These are phyloP conservation scores for Oscheius onirici DNA, from an alignment of 2,888 invertebrate genomes.

Conservation along the genomic window DNA sequence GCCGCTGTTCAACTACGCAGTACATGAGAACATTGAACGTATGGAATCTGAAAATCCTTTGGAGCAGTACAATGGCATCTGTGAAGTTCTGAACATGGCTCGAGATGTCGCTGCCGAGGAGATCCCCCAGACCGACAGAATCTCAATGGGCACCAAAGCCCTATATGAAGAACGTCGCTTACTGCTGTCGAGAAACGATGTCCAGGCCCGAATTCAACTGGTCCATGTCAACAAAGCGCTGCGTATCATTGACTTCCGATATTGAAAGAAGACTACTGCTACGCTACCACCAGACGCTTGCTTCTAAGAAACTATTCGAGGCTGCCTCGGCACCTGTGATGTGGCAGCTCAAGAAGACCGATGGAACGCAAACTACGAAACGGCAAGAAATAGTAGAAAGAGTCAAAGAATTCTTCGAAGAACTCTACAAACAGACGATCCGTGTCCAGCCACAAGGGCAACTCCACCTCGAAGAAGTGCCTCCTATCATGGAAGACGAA, in stretches of 20 bases:
- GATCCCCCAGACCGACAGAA: not conserved
- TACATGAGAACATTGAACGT: not conserved
- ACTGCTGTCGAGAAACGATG: no score
- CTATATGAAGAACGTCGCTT: not conserved
- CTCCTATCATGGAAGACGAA: no score
- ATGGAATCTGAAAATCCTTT: not conserved
- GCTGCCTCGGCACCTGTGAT: not conserved
- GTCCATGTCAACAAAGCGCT: not conserved
- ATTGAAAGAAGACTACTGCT: not conserved
- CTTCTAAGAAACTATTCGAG: constrained; percentile 7
- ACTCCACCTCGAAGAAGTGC: no score
- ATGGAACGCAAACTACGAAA: no score
- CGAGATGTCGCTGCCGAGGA: not conserved
- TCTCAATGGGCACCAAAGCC: constrained; percentile 1
- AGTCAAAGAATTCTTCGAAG: constrained; percentile 5
- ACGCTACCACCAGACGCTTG: not conserved
- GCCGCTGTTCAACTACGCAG: not conserved
- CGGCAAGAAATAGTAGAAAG: not conserved
- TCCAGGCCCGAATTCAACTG: constrained; percentile 1
- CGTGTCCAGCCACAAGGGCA: constrained; percentile 1
- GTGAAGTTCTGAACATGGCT: not conserved
- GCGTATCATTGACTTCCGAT: not conserved
- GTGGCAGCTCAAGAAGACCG: not conserved
- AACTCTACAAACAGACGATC: not conserved
- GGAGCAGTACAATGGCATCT: not conserved